Evolutionary conservation across 2,797 vertebrate genomes (phyloP).

Genomic region (Ambastaia sidthimunki): DNA sequence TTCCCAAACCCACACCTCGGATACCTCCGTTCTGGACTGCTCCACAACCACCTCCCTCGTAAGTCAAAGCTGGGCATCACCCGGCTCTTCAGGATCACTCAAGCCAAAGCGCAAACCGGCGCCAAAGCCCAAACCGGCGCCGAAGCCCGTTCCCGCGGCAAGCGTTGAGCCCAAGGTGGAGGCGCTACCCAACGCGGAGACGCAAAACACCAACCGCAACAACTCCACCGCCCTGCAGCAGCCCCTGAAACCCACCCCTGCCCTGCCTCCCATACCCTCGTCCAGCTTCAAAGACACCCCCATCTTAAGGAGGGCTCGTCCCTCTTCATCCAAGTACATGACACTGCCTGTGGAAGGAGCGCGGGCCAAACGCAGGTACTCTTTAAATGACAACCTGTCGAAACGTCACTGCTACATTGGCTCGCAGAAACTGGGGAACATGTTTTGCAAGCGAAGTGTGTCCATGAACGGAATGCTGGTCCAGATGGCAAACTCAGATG

Average conservation of each 20-base stretch:
- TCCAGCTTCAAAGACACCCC: conserved; percentile 78
- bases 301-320: conserved; percentile 85
- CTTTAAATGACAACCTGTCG: conserved; percentile 82
- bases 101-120: conserved; percentile 82
- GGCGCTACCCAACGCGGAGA: conserved; percentile 76
- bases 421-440: conserved; percentile 64
- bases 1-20: conserved; percentile 73
- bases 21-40: conserved; percentile 84
- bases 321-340: conserved; percentile 89
- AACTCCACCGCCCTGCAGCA: conserved; percentile 91
- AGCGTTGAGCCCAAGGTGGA: conserved; percentile 71
- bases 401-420: conserved; percentile 71
- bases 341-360: conserved; percentile 84
- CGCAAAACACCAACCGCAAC: conserved; percentile 95
- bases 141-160: conserved; percentile 68
- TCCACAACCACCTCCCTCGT: conserved; percentile 85
- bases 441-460: conserved; percentile 87
- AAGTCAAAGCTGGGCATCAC: conserved; percentile 66
- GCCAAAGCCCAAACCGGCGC: conserved; percentile 87
- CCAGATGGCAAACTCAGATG: conserved; percentile 74
- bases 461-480: conserved; percentile 90
- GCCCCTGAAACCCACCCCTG: conserved; percentile 65
- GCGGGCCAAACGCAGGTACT: conserved; percentile 85
- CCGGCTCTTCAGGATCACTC: too few species aligned
- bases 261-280: conserved; percentile 51